A percentile compares a stretch with the other conserved stretches of the same genome.
Evolutionary conservation across 2,113 vertebrate genomes (phyloP).

Genomic region (Cyprichromis sp.): DNA sequence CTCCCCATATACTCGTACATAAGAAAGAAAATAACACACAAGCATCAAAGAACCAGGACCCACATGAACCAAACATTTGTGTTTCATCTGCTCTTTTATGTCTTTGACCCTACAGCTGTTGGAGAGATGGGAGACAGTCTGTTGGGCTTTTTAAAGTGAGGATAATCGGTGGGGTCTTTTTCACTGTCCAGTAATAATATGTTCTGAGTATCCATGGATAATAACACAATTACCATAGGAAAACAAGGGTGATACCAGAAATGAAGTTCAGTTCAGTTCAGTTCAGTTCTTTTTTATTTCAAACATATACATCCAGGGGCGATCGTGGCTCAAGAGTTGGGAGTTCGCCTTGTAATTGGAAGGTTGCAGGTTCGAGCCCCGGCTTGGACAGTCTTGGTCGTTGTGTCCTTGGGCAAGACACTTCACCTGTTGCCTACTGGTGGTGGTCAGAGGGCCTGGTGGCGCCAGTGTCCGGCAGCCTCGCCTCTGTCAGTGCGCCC

Average conservation of each 20-base stretch:
- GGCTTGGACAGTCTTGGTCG: too few relatives aligned
- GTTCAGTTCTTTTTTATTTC: too few relatives aligned
- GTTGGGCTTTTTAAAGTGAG: neutral
- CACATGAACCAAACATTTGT: constrained; percentile 24
- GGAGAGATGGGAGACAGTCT: neutral
- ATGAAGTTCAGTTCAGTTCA: neutral
- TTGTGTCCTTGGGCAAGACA: too few relatives aligned
- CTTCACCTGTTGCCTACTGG: too few relatives aligned
- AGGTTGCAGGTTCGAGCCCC: too few relatives aligned
- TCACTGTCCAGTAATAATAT: neutral
- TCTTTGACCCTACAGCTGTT: constrained; percentile 50
- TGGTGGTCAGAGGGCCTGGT: too few relatives aligned
- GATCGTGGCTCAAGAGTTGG: too few relatives aligned
- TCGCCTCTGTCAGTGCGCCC: too few relatives aligned
- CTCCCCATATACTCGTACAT: neutral
- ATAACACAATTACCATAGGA: neutral
- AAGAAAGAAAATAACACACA: constrained; percentile 19
- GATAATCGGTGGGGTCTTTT: neutral
- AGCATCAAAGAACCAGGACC: constrained; percentile 57
- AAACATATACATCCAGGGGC: too few relatives aligned
- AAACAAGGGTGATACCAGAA: neutral
- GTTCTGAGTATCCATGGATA: neutral
- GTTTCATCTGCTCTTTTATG: constrained; percentile 30
- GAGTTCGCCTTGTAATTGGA: too few relatives aligned
- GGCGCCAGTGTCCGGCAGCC: too few relatives aligned